Evolutionary conservation across 2,888 invertebrate species (phyloP).

Genomic region (Tachina lurida): DNA sequence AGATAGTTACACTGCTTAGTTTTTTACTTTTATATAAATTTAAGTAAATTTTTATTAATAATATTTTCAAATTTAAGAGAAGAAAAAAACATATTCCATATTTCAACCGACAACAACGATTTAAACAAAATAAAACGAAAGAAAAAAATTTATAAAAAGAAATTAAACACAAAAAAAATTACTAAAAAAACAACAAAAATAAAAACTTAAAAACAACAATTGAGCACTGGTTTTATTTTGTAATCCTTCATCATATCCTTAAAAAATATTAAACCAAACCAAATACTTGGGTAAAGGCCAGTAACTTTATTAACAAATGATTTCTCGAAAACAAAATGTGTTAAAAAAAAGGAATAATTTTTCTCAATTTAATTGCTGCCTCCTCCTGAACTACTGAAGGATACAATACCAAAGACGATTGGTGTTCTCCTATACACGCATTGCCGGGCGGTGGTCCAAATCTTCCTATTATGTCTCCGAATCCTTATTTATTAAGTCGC

Average conservation of each 20-base stretch:
- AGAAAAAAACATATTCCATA: slow-evolving; percentile 64
- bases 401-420: slow-evolving; percentile 81
- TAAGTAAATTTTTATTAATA: slow-evolving; percentile 52
- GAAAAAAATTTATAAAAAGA: slow-evolving; percentile 43
- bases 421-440: slow-evolving; percentile 78
- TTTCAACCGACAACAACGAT: slow-evolving; percentile 61
- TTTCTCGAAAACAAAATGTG: background rate
- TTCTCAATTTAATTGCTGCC: slow-evolving; percentile 53
- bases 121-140: slow-evolving; percentile 50
- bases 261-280: slow-evolving; percentile 32
- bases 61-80: slow-evolving; percentile 33
- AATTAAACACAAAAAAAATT: slow-evolving; percentile 53
- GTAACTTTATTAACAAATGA: slow-evolving; percentile 12
- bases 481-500: slow-evolving; percentile 82
- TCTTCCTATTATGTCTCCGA: slow-evolving; percentile 81
- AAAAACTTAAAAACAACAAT: slow-evolving; percentile 66
- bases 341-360: slow-evolving; percentile 37
- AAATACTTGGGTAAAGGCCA: slow-evolving; percentile 67
- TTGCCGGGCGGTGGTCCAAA: slow-evolving; percentile 75
- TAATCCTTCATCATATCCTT: background rate
- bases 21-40: slow-evolving; percentile 42
- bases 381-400: slow-evolving; percentile 71
- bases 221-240: slow-evolving; percentile 64
- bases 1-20: slow-evolving; percentile 30
- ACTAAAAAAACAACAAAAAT: slow-evolving; percentile 67